Evolutionary conservation across 2,888 invertebrate species (phyloP).

Genomic region (Cryptus armator): DNA sequence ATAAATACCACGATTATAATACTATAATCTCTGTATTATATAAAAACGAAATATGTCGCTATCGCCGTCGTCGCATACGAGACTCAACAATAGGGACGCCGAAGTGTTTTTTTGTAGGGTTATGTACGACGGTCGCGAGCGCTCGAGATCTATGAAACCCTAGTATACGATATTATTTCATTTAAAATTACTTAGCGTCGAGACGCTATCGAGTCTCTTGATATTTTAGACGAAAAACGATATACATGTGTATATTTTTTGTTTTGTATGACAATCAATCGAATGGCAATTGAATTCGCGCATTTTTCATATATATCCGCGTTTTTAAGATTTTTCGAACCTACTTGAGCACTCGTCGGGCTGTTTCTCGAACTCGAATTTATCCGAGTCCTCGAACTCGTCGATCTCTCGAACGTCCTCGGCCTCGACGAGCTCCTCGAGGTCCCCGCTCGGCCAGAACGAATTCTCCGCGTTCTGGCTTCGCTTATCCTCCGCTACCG

Average conservation of each 20-base stretch:
- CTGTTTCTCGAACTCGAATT: slow-evolving; percentile 72
- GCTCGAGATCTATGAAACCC: no score
- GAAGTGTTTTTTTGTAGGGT: neutral
- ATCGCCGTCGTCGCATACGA: no score
- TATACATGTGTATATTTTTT: no score
- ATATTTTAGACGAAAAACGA: no score
- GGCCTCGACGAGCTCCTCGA: slow-evolving; percentile 74
- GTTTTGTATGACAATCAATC: neutral
- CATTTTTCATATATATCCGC: neutral
- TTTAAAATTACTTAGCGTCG: no score
- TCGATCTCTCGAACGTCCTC: slow-evolving; percentile 75
- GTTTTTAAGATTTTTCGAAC: slow-evolving; percentile 43
- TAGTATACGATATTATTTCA: no score
- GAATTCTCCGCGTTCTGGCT: slow-evolving; percentile 72
- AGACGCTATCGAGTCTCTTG: no score
- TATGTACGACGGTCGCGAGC: no score
- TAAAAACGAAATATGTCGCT: no score
- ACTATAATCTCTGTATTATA: no score
- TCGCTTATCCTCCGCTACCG: slow-evolving; percentile 63
- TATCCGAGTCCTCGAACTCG: slow-evolving; percentile 73
- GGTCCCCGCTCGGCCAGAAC: slow-evolving; percentile 74
- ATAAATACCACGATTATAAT: no score
- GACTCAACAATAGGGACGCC: no score
- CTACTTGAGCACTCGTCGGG: slow-evolving; percentile 70
- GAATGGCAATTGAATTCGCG: neutral